These are phyloP conservation scores for Dromaius novaehollandiae DNA, from an alignment of 2,113 vertebrate genomes.

Conservation along the genomic window DNA sequence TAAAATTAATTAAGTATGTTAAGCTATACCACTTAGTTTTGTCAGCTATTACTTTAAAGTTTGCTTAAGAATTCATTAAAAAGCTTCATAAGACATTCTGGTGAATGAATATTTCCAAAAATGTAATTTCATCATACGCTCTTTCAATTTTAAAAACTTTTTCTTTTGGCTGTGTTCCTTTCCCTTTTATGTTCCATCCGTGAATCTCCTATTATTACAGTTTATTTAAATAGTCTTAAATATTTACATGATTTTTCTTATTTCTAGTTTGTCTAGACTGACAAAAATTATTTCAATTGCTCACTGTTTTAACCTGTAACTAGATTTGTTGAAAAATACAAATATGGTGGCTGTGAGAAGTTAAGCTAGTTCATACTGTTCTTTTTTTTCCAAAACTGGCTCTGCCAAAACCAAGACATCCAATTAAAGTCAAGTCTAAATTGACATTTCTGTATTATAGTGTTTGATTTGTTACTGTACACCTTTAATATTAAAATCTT, in stretches of 20 bases:
- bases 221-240: not conserved
- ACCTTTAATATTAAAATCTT: not conserved
- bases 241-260: not conserved
- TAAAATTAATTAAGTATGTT: not conserved
- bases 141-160: not conserved
- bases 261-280: not conserved
- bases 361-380: rapidly evolving
- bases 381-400: rapidly evolving
- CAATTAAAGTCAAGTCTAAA: not conserved
- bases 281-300: not conserved
- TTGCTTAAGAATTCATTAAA: not conserved
- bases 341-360: not conserved
- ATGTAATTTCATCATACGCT: not conserved
- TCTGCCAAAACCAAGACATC: not conserved
- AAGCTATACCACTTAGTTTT: not conserved
- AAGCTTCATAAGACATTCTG: not conserved
- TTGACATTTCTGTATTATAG: not conserved
- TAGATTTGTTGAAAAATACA: not conserved
- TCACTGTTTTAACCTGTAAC: not conserved
- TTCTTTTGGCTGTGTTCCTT: not conserved
- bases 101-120: not conserved
- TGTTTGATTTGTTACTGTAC: not conserved
- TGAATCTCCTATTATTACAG: not conserved
- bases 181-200: rapidly evolving
- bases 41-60: not conserved